Evolutionary conservation across 2,113 vertebrate genomes (phyloP).

Genomic region (Synodontis membranacea): DNA sequence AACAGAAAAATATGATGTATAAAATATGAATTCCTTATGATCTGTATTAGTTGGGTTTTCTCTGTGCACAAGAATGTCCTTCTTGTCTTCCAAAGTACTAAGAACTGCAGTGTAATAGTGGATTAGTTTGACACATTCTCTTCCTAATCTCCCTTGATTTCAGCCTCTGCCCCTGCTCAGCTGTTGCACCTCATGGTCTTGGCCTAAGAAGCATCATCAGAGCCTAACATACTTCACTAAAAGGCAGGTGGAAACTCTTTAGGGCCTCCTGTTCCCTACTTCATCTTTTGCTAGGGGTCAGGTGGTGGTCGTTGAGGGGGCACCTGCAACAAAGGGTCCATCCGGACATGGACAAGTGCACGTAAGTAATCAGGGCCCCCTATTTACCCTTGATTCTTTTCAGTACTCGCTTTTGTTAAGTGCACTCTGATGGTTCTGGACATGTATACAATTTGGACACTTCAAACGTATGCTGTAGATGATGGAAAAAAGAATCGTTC

Average conservation of each 20-base stretch:
- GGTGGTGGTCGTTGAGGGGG: constrained; percentile 39
- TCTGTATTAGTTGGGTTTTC: constrained; percentile 38
- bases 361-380: constrained; percentile 38
- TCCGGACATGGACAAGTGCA: constrained; percentile 60
- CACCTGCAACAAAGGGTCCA: constrained; percentile 54
- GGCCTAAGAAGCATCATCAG: constrained; percentile 45
- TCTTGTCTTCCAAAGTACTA: constrained; percentile 62
- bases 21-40: background rate
- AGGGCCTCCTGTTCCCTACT: constrained; percentile 39
- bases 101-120: constrained; percentile 58
- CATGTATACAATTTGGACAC: constrained; percentile 53
- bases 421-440: constrained; percentile 59
- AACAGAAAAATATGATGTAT: background rate
- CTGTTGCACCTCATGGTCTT: constrained; percentile 59
- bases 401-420: constrained; percentile 52
- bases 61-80: constrained; percentile 57
- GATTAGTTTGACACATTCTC: constrained; percentile 70
- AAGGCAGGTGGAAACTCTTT: constrained; percentile 38
- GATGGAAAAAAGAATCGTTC: constrained; percentile 33
- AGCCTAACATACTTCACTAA: constrained; percentile 10
- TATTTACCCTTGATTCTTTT: constrained; percentile 40
- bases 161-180: constrained; percentile 58
- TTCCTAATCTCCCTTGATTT: constrained; percentile 62
- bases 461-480: constrained; percentile 56
- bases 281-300: constrained; percentile 34